Evolutionary conservation across 2,888 invertebrate genomes (phyloP).

Genomic region (Loripinus fragilis): DNA sequence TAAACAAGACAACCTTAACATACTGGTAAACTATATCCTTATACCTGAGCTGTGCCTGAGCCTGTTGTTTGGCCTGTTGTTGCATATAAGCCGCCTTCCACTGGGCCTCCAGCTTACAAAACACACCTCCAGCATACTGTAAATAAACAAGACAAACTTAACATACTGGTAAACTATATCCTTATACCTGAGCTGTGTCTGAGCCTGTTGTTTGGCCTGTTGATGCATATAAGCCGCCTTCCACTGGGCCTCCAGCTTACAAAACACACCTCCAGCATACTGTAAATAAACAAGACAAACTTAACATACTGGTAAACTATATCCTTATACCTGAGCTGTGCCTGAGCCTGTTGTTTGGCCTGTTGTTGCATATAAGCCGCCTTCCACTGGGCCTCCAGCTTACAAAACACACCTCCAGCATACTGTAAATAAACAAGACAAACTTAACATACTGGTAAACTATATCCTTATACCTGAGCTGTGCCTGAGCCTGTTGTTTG

Average conservation of each 20-base stretch:
- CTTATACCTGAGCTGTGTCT: constrained; percentile 57
- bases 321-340: constrained; percentile 53
- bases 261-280: constrained; percentile 81
- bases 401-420: constrained; percentile 80
- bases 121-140: constrained; percentile 81
- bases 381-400: constrained; percentile 81
- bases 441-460: too few species aligned
- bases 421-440: constrained; percentile 73
- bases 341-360: constrained; percentile 61
- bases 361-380: constrained; percentile 64
- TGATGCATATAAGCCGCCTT: constrained; percentile 68
- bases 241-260: constrained; percentile 81
- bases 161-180: not conserved
- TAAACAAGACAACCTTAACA: too few species aligned
- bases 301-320: not conserved
- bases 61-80: constrained; percentile 61
- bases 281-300: constrained; percentile 58
- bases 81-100: constrained; percentile 75
- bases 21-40: not conserved
- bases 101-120: constrained; percentile 79
- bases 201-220: constrained; percentile 62
- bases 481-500: constrained; percentile 60
- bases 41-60: constrained; percentile 62
- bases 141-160: constrained; percentile 29
- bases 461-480: constrained; percentile 59